phyloP scores from a whole-genome alignment of 2,797 vertebrate species.

The Meriones psammophilus region DNA sequence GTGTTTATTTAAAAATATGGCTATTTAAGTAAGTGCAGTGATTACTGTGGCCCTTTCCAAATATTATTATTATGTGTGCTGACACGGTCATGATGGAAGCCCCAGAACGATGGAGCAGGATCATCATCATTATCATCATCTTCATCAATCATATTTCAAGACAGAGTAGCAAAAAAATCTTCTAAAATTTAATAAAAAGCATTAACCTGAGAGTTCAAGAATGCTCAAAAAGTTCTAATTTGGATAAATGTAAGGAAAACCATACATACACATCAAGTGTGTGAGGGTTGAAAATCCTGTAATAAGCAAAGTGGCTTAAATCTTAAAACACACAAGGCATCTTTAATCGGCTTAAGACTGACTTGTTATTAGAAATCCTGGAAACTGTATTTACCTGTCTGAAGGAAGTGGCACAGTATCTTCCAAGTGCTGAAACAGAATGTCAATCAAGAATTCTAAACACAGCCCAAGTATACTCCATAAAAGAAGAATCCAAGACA shows the following conservation, averaged over 20 bases:
- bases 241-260: neutral
- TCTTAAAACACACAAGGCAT: neutral
- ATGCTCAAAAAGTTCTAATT: neutral
- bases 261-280: neutral
- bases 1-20: neutral
- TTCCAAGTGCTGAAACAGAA: neutral
- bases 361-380: neutral
- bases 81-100: neutral
- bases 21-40: neutral
- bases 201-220: neutral
- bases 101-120: neutral
- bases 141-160: neutral
- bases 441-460: neutral
- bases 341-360: neutral
- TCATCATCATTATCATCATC: neutral
- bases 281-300: neutral
- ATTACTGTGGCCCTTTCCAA: neutral
- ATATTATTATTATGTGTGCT: neutral
- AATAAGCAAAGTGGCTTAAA: neutral
- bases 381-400: constrained; percentile 7
- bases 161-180: neutral
- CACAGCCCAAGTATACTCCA: neutral
- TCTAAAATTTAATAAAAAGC: neutral
- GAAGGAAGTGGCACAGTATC: neutral
- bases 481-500: neutral